These are phyloP conservation scores for Staurois parvus DNA, from an alignment of 2,797 vertebrate genomes.

Conservation along the genomic window DNA sequence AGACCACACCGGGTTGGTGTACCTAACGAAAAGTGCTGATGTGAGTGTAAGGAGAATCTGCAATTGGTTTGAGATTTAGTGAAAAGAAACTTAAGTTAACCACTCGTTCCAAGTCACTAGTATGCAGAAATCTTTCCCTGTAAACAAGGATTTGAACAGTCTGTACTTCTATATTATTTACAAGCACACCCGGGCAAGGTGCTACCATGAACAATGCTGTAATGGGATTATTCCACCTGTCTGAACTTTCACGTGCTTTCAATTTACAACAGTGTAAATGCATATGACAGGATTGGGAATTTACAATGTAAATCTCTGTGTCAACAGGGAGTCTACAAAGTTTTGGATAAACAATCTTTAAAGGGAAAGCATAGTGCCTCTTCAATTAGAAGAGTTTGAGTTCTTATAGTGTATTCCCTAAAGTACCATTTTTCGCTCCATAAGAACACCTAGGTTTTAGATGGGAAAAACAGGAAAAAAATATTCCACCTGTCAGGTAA, in stretches of 20 bases:
- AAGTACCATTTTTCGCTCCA: too few species aligned
- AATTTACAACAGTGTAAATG: not conserved
- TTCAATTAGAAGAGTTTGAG: too few species aligned
- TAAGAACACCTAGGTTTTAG: too few species aligned
- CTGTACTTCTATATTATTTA: not conserved
- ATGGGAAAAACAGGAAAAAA: too few species aligned
- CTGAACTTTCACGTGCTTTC: not conserved
- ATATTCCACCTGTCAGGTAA: too few species aligned
- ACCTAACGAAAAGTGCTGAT: too few species aligned
- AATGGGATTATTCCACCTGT: not conserved
- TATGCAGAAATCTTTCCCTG: not conserved
- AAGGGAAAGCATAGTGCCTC: too few species aligned
- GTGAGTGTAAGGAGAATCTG: too few species aligned
- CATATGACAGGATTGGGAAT: not conserved
- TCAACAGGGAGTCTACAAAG: not conserved
- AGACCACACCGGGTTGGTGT: too few species aligned
- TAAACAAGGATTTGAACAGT: not conserved
- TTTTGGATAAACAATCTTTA: not conserved
- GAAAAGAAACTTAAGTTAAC: not conserved
- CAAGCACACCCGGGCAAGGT: slow-evolving; percentile 21
- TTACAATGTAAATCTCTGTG: not conserved
- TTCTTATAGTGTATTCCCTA: too few species aligned
- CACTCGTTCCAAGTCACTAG: not conserved
- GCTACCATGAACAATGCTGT: not conserved
- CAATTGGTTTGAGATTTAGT: too few species aligned